A percentile compares a stretch with the other conserved stretches of the same genome.
phyloP scores from a whole-genome alignment of 2,797 vertebrate genomes.

The Triplophysa bombifrons region DNA sequence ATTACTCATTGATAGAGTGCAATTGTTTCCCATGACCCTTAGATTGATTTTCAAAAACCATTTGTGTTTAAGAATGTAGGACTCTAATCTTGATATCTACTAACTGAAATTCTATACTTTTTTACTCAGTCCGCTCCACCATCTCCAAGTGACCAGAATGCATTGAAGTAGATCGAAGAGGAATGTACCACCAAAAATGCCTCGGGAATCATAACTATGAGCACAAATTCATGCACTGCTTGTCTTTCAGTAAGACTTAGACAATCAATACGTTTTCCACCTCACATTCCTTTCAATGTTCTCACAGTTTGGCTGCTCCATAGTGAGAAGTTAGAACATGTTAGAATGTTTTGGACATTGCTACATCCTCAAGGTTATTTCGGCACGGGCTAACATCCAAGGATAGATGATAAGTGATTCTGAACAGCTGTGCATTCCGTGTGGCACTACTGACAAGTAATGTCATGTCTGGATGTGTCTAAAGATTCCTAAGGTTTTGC shows the following conservation, averaged over 20 bases:
- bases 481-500: constrained; percentile 14
- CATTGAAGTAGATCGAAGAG: constrained; percentile 78
- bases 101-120: constrained; percentile 4
- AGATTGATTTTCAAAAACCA: not conserved
- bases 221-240: constrained; percentile 12
- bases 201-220: constrained; percentile 30
- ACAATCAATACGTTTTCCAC: constrained; percentile 8
- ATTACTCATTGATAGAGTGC: too few species aligned
- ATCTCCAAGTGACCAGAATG: constrained; percentile 80
- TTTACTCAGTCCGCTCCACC: constrained; percentile 74
- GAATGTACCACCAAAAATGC: constrained; percentile 60
- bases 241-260: not conserved
- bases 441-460: constrained; percentile 16
- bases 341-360: constrained; percentile 3
- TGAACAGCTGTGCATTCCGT: constrained; percentile 19
- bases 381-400: constrained; percentile 1
- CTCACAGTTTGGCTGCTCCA: not conserved
- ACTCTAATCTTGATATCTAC: not conserved
- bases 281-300: constrained; percentile 18
- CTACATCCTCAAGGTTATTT: constrained; percentile 24
- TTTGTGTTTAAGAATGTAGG: not conserved
- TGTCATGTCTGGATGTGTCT: constrained; percentile 14
- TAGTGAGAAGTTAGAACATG: constrained; percentile 24
- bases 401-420: not conserved
- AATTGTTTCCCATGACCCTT: too few species aligned